phyloP scores from a whole-genome alignment of 2,113 vertebrate species.

The Capreolus pygargus region DNA sequence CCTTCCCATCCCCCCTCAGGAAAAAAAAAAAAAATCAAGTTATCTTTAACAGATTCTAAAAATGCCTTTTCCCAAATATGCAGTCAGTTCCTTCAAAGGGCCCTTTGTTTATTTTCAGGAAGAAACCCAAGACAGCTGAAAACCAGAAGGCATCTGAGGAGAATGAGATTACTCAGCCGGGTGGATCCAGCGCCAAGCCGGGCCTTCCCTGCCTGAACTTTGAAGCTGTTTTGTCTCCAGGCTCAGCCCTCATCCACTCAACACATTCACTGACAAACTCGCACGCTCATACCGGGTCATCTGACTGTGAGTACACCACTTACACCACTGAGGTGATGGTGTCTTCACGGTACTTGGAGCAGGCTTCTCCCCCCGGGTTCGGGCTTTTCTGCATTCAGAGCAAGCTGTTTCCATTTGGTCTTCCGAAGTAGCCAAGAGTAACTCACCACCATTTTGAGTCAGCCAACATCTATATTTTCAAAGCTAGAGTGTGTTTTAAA shows the following conservation, averaged over 20 bases:
- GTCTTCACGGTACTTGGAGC: conserved; percentile 2
- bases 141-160: conserved; percentile 94
- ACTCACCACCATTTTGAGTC: conserved; percentile 63
- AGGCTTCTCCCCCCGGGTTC: neutral
- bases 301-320: conserved; percentile 93
- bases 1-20: conserved; percentile 76
- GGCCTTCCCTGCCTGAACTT: conserved; percentile 94
- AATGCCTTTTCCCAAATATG: conserved; percentile 87
- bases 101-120: conserved; percentile 89
- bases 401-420: conserved; percentile 47
- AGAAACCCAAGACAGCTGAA: conserved; percentile 91
- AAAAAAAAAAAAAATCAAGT: conserved; percentile 79
- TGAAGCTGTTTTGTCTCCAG: conserved; percentile 88
- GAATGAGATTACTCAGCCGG: conserved; percentile 96
- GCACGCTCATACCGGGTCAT: conserved; percentile 92
- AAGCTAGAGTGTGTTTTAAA: conserved; percentile 39
- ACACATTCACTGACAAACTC: conserved; percentile 93
- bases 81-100: conserved; percentile 86
- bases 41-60: conserved; percentile 90
- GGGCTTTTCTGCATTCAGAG: neutral
- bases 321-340: conserved; percentile 75
- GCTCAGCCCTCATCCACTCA: conserved; percentile 87
- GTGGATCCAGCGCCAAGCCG: conserved; percentile 90
- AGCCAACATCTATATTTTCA: conserved; percentile 43
- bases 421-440: conserved; percentile 54